A percentile compares a stretch with the other conserved stretches of the same genome.
Conservation (phyloP, 2,888 invertebrate species). For the Dryocosmus kuriphilus region DNA sequence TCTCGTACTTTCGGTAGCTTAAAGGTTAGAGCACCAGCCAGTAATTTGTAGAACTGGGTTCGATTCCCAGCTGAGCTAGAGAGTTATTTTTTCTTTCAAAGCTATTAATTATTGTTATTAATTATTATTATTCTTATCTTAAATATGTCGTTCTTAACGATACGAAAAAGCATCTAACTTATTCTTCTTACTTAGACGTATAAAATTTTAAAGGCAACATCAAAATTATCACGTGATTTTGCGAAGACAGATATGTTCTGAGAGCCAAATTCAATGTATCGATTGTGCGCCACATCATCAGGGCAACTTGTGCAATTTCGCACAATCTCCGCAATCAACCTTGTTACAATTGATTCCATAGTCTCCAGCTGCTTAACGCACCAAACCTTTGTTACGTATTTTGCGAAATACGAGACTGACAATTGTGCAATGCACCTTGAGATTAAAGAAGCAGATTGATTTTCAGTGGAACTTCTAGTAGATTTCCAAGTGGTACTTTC, state of each 20-base stretch:
- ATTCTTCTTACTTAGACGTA: too few relatives aligned
- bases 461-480: constrained; percentile 8
- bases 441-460: constrained; percentile 25
- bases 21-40: too few relatives aligned
- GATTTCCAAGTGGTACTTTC: constrained; percentile 2
- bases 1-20: too few relatives aligned
- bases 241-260: constrained; percentile 28
- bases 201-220: too few relatives aligned
- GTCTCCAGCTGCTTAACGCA: neutral
- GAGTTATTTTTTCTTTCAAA: too few relatives aligned
- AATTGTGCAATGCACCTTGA: neutral
- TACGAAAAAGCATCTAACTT: too few relatives aligned
- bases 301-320: constrained; percentile 29
- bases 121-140: too few relatives aligned
- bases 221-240: constrained; percentile 14
- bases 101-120: too few relatives aligned
- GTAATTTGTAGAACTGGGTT: too few relatives aligned
- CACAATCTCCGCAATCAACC: constrained; percentile 8
- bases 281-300: constrained; percentile 3
- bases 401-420: constrained; percentile 6
- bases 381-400: constrained; percentile 29
- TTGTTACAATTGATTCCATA: constrained; percentile 16
- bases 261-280: constrained; percentile 15
- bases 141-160: too few relatives aligned
- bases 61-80: too few relatives aligned